Percentiles rank a stretch among this genome's conserved stretches.
phyloP scores from a whole-genome alignment of 2,888 invertebrate species.

The Hartigia nigra region DNA sequence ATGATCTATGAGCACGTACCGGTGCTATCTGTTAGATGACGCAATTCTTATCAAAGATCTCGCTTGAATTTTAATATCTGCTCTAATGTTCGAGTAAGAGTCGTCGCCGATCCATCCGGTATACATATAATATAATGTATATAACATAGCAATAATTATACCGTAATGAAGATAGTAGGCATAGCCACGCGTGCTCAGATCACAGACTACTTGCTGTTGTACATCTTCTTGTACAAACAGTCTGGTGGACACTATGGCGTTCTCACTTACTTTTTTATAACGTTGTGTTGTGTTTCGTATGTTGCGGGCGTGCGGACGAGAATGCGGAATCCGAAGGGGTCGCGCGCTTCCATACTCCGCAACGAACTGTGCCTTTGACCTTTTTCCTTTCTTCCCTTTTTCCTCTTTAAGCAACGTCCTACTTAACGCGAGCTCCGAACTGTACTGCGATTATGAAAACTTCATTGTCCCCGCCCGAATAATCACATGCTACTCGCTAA shows the following conservation, averaged over 20 bases:
- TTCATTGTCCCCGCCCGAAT: slow-evolving; percentile 2
- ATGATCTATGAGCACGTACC: background rate
- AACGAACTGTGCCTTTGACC: background rate
- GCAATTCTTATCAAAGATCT: background rate
- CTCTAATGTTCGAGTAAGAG: background rate
- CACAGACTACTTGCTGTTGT: slow-evolving; percentile 65
- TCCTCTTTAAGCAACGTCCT: slow-evolving; percentile 12
- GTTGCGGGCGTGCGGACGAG: slow-evolving; percentile 1
- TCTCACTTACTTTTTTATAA: background rate
- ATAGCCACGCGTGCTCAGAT: slow-evolving; percentile 65
- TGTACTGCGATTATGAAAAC: slow-evolving; percentile 22
- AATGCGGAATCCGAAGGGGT: background rate
- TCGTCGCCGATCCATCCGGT: background rate
- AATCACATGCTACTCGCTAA: background rate
- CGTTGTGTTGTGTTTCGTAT: background rate
- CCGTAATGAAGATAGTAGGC: slow-evolving; percentile 64
- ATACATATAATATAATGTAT: slow-evolving; percentile 21
- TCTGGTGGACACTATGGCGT: slow-evolving; percentile 64
- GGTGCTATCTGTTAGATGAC: background rate
- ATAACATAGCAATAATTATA: slow-evolving; percentile 61
- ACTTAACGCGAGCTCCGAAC: slow-evolving; percentile 19
- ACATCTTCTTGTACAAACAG: slow-evolving; percentile 56
- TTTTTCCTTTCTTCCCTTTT: slow-evolving; percentile 10
- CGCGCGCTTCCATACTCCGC: background rate
- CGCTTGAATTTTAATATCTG: background rate